Conservation (phyloP, 2,888 invertebrate species). For the Nomada fabriciana region DNA sequence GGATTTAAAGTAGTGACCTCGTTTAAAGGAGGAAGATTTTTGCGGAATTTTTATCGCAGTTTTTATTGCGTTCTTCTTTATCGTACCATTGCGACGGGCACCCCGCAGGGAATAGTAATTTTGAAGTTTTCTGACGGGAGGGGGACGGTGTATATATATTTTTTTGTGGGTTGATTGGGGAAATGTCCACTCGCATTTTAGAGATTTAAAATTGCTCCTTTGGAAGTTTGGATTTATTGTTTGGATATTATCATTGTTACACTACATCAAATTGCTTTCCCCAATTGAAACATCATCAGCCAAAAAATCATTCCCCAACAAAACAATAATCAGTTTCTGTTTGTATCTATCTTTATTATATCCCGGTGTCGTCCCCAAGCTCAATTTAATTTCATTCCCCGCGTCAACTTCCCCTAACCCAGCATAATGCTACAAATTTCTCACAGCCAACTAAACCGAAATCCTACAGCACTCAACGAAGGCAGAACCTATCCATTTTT, state of each 20-base stretch:
- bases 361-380: too few relatives aligned
- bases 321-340: too few relatives aligned
- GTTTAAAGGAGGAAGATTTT: conserved; percentile 25
- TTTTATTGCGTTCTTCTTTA: conserved; percentile 27
- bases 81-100: not conserved
- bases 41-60: conserved; percentile 31
- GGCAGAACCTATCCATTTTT: not conserved
- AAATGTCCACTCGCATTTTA: conserved; percentile 27
- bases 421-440: too few relatives aligned
- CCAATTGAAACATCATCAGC: too few relatives aligned
- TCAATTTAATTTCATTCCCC: too few relatives aligned
- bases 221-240: too few relatives aligned
- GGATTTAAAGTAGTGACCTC: conserved; percentile 25
- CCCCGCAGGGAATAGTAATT: conserved; percentile 19
- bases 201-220: not conserved
- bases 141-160: conserved; percentile 6
- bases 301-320: too few relatives aligned
- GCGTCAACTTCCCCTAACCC: too few relatives aligned
- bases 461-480: not conserved
- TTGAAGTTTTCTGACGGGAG: conserved; percentile 24
- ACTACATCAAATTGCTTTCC: too few relatives aligned
- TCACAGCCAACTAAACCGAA: too few relatives aligned
- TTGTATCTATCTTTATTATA: too few relatives aligned
- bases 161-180: conserved; percentile 23
- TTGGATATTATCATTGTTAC: too few relatives aligned